Percentiles rank a stretch among this genome's conserved stretches.
Evolutionary conservation across 1,140 invertebrate species (phyloP).

Genomic region (Aphis craccivora): DNA sequence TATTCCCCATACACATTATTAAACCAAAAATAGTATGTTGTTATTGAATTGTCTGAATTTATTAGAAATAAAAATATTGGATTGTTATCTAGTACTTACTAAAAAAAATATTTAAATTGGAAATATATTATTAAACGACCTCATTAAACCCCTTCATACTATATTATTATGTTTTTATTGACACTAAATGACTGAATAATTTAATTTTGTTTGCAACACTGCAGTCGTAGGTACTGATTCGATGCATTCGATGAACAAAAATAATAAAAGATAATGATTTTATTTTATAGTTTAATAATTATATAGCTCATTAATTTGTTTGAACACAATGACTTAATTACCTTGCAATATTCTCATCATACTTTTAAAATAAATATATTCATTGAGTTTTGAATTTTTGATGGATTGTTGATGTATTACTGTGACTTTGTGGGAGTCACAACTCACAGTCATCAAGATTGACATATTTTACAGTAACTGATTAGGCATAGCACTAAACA

Average conservation of each 20-base stretch:
- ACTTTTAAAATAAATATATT: not conserved
- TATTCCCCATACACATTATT: not conserved
- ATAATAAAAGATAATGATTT: not conserved
- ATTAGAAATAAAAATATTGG: not conserved
- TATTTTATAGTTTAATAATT: not conserved
- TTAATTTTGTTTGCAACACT: too few species aligned
- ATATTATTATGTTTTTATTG: too few species aligned
- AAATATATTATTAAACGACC: not conserved
- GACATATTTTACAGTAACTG: not conserved
- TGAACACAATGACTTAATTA: not conserved
- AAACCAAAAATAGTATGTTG: not conserved
- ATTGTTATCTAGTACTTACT: not conserved
- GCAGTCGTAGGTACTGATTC: not conserved
- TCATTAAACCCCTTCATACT: not conserved
- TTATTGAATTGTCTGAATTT: not conserved
- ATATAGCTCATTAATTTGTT: not conserved
- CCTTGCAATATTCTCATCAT: not conserved
- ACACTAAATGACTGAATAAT: too few species aligned
- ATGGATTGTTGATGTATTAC: not conserved
- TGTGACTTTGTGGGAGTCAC: too few species aligned
- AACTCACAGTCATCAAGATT: not conserved
- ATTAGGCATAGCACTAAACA: not conserved
- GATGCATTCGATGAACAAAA: not conserved
- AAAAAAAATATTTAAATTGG: not conserved
- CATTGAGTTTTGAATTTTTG: not conserved